These are phyloP conservation scores for Aporophyla lueneburgensis DNA, from an alignment of 2,888 invertebrate genomes.

Conservation along the genomic window DNA sequence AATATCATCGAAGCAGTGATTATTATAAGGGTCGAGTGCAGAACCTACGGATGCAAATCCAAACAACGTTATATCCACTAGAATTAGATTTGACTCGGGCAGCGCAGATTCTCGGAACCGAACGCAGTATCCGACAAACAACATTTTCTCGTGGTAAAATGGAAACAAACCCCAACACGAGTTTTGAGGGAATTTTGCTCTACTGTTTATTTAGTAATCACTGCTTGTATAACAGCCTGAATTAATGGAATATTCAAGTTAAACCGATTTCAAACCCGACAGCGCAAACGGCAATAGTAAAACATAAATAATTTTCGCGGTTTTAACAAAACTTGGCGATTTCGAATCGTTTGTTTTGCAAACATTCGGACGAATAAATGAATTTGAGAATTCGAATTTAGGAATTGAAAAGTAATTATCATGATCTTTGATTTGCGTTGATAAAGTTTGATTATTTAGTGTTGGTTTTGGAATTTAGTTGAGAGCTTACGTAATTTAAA, in stretches of 20 bases:
- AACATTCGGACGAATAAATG: conserved; percentile 83
- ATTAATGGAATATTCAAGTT: conserved; percentile 87
- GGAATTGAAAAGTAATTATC: conserved; percentile 56
- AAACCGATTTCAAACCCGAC: conserved; percentile 78
- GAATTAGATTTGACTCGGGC: conserved; percentile 14
- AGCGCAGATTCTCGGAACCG: not conserved
- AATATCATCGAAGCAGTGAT: not conserved
- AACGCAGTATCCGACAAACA: conserved; percentile 12
- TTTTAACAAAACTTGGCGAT: conserved; percentile 70
- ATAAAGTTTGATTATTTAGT: conserved; percentile 47
- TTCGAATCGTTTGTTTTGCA: conserved; percentile 75
- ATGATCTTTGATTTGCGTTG: conserved; percentile 60
- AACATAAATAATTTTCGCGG: conserved; percentile 75
- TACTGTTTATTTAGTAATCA: conserved; percentile 83
- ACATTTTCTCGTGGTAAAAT: conserved; percentile 32
- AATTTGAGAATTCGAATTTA: conserved; percentile 70
- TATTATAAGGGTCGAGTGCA: conserved; percentile 13
- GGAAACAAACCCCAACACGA: conserved; percentile 56
- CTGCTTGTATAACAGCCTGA: conserved; percentile 81
- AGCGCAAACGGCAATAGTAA: conserved; percentile 72
- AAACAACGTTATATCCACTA: not conserved
- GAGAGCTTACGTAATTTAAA: conserved; percentile 36
- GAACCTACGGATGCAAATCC: not conserved
- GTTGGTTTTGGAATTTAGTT: conserved; percentile 40
- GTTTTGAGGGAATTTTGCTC: conserved; percentile 71